Percentiles rank a stretch among this genome's conserved stretches.
These are phyloP conservation scores for Oreonectes daqikongensis DNA, from an alignment of 2,797 vertebrate genomes.

Conservation along the genomic window DNA sequence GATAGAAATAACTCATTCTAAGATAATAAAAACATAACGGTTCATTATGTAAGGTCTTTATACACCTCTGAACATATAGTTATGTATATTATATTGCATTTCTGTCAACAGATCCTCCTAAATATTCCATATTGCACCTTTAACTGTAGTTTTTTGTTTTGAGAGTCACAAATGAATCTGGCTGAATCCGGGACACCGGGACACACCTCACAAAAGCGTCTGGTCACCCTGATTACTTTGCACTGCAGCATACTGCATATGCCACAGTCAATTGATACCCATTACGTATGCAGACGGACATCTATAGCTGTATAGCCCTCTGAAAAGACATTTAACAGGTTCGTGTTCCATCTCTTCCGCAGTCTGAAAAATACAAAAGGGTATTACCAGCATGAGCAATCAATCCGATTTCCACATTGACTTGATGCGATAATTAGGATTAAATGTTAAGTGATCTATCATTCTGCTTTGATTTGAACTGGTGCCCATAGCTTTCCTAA, in stretches of 20 bases:
- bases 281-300: neutral
- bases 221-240: neutral
- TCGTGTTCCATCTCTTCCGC: neutral
- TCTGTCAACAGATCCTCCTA: too few relatives aligned
- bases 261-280: neutral
- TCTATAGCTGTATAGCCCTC: neutral
- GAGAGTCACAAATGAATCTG: too few relatives aligned
- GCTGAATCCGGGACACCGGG: neutral
- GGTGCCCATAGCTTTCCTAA: conserved; percentile 17
- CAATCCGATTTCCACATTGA: conserved; percentile 41
- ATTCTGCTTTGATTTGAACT: neutral
- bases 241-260: neutral
- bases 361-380: neutral
- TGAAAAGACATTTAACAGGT: neutral
- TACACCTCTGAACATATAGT: too few relatives aligned
- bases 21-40: too few relatives aligned
- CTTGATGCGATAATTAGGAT: conserved; percentile 43
- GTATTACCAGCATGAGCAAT: conserved; percentile 8
- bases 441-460: conserved; percentile 38
- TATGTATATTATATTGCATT: too few relatives aligned
- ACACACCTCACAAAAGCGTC: neutral
- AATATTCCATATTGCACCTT: too few relatives aligned
- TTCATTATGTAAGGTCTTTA: too few relatives aligned
- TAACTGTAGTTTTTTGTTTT: too few relatives aligned
- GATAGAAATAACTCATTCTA: too few relatives aligned